A percentile compares a stretch with the other conserved stretches of the same genome.
These are phyloP conservation scores for Zenarchopterus dispar DNA, from an alignment of 2,797 vertebrate species.

Conservation along the genomic window DNA sequence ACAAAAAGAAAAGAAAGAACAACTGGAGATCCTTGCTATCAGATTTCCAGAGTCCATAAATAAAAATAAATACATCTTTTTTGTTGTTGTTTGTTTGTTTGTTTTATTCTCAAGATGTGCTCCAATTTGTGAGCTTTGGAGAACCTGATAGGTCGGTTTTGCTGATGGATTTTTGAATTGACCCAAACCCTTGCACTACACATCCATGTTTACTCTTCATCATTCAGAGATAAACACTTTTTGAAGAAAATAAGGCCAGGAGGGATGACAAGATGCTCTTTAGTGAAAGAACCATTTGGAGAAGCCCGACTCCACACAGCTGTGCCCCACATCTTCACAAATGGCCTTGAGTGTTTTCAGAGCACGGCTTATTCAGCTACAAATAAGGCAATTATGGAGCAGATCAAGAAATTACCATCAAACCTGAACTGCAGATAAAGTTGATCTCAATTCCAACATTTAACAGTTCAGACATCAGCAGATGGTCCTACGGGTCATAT, in stretches of 20 bases:
- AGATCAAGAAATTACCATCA: constrained; percentile 21
- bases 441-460: neutral
- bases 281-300: constrained; percentile 41
- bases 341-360: constrained; percentile 54
- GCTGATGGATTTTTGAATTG: constrained; percentile 9
- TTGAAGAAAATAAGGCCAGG: constrained; percentile 31
- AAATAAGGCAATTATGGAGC: constrained; percentile 38
- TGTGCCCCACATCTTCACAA: constrained; percentile 65
- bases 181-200: constrained; percentile 26
- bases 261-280: constrained; percentile 17
- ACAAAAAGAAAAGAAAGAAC: too few species aligned
- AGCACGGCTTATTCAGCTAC: constrained; percentile 41
- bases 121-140: too few species aligned
- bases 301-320: constrained; percentile 68
- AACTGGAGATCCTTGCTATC: too few species aligned
- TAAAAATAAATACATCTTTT: too few species aligned
- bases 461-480: neutral
- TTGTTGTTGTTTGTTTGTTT: too few species aligned
- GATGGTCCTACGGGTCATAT: neutral
- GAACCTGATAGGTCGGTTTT: too few species aligned
- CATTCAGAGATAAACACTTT: constrained; percentile 30
- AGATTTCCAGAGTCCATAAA: too few species aligned
- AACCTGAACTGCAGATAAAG: constrained; percentile 24
- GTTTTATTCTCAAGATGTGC: too few species aligned
- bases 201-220: constrained; percentile 50